These are phyloP conservation scores for Cettia cetti DNA, from an alignment of 2,113 vertebrate species.

Conservation along the genomic window DNA sequence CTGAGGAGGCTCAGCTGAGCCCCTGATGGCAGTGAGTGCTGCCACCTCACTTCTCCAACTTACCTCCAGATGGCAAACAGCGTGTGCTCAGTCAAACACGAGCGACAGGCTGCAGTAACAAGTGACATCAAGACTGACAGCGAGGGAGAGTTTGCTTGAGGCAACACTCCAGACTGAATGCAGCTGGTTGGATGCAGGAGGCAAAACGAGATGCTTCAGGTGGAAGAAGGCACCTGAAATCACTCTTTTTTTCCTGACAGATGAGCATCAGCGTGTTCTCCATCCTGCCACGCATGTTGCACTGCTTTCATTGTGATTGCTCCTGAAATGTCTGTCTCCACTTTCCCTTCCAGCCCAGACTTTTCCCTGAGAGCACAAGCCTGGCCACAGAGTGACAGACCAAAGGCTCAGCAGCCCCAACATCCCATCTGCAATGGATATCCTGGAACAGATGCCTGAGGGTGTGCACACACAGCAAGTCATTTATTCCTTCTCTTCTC, in stretches of 20 bases:
- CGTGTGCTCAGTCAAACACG: neutral
- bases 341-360: neutral
- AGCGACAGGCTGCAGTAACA: neutral
- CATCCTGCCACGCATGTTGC: neutral
- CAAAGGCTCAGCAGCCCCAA: neutral
- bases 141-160: neutral
- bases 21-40: neutral
- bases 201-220: neutral
- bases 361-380: neutral
- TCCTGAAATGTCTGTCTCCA: neutral
- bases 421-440: neutral
- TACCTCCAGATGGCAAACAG: neutral
- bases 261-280: neutral
- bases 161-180: neutral
- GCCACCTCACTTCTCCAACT: neutral
- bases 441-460: neutral
- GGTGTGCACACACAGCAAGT: neutral
- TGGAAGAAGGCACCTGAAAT: neutral
- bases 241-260: neutral
- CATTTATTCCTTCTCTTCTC: neutral
- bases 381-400: neutral
- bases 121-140: neutral
- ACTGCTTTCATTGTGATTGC: neutral
- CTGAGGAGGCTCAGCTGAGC: neutral
- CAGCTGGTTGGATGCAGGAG: neutral